Percentiles rank a stretch among this genome's conserved stretches.
Evolutionary conservation across 2,113 vertebrate genomes (phyloP).

Genomic region (Empidonax alnorum): DNA sequence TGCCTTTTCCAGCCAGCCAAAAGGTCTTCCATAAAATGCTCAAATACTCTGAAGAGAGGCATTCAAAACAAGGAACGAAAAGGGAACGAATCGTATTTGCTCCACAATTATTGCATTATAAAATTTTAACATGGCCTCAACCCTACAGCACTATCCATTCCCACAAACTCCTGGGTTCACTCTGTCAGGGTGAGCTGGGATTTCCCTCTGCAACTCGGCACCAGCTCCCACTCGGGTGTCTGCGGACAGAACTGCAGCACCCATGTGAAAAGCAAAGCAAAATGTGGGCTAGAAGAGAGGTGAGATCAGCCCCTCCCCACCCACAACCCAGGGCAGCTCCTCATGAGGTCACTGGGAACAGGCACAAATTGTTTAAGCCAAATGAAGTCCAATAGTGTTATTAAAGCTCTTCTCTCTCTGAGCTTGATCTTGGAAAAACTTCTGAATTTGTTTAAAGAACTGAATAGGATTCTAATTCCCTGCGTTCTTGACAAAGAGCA

Average conservation of each 20-base stretch:
- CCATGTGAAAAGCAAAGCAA: neutral
- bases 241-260: neutral
- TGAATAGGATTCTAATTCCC: neutral
- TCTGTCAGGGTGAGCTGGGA: neutral
- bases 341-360: neutral
- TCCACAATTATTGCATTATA: conserved; percentile 47
- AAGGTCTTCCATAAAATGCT: conserved; percentile 35
- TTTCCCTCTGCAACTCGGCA: neutral
- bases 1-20: conserved; percentile 7
- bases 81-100: neutral
- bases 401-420: neutral
- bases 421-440: neutral
- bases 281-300: neutral
- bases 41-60: conserved; percentile 31
- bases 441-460: neutral
- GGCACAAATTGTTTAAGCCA: neutral
- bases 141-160: neutral
- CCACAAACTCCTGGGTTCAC: neutral
- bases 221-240: neutral
- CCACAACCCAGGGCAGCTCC: neutral
- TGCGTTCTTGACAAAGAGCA: neutral
- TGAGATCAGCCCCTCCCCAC: neutral
- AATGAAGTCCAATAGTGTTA: neutral
- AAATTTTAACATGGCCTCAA: neutral
- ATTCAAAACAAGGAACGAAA: conserved; percentile 48